Conservation (phyloP, 2,888 invertebrate species). For the Didymodactylos carnosus region DNA sequence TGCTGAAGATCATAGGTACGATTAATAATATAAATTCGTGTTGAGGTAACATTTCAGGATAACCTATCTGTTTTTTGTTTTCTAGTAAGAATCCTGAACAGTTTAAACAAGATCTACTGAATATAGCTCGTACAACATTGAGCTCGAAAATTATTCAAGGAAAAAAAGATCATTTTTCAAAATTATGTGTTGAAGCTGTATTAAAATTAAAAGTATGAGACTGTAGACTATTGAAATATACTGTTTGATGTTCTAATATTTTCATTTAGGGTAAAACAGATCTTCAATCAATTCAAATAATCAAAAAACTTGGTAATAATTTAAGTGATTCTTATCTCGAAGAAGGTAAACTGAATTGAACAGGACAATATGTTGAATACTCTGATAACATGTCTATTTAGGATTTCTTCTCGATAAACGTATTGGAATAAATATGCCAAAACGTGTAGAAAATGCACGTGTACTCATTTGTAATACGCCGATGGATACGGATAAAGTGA, state of each 20-base stretch:
- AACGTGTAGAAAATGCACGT: constrained; percentile 74
- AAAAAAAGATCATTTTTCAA: constrained; percentile 85
- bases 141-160: constrained; percentile 93
- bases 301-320: constrained; percentile 81
- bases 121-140: constrained; percentile 86
- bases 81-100: constrained; percentile 48
- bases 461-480: constrained; percentile 96
- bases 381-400: constrained; percentile 19
- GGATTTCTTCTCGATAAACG: constrained; percentile 84
- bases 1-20: constrained; percentile 34
- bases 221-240: not conserved
- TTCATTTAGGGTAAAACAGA: constrained; percentile 19
- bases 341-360: constrained; percentile 36
- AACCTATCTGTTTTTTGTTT: too few species aligned
- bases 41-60: not conserved
- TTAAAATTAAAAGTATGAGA: constrained; percentile 53
- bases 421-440: constrained; percentile 88
- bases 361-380: not conserved
- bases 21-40: not conserved
- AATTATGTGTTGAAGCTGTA: constrained; percentile 82
- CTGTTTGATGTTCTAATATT: not conserved
- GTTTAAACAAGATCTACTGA: constrained; percentile 68
- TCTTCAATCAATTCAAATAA: constrained; percentile 69
- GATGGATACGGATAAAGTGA: constrained; percentile 99
- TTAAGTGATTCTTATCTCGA: constrained; percentile 87